A percentile compares a stretch with the other conserved stretches of the same genome.
Conservation (phyloP, 2,113 vertebrate genomes). For the Loxodonta africana region DNA sequence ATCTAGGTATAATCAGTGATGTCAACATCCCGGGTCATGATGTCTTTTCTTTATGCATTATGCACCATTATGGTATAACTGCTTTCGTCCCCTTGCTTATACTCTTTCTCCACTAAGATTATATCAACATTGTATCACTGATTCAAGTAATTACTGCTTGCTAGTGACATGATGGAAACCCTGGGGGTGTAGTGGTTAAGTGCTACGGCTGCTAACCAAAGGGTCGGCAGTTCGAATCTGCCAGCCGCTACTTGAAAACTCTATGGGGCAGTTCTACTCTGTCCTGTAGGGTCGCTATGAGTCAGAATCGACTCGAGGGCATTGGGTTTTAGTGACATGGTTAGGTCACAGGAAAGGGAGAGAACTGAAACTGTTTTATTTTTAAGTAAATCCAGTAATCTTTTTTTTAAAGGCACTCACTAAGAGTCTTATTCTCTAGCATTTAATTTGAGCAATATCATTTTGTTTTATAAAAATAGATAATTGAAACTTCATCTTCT, state of each 20-base stretch:
- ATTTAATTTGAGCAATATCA: neutral
- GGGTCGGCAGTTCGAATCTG: too few species aligned
- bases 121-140: neutral
- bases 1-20: neutral
- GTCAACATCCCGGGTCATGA: neutral
- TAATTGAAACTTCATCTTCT: neutral
- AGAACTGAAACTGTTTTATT: neutral
- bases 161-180: neutral
- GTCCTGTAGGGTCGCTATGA: too few species aligned
- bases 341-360: neutral
- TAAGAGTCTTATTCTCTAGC: neutral
- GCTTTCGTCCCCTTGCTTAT: neutral
- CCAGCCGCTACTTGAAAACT: too few species aligned
- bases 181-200: too few species aligned
- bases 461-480: neutral
- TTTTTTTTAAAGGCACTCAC: neutral
- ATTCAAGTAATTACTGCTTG: neutral
- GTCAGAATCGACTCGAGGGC: too few species aligned
- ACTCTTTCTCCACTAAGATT: neutral
- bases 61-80: neutral
- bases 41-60: neutral
- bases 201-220: too few species aligned
- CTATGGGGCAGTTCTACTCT: too few species aligned
- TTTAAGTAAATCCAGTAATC: neutral
- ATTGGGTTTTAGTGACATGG: neutral